These are phyloP conservation scores for Euthynnus affinis DNA, from an alignment of 2,797 vertebrate species.

Conservation along the genomic window DNA sequence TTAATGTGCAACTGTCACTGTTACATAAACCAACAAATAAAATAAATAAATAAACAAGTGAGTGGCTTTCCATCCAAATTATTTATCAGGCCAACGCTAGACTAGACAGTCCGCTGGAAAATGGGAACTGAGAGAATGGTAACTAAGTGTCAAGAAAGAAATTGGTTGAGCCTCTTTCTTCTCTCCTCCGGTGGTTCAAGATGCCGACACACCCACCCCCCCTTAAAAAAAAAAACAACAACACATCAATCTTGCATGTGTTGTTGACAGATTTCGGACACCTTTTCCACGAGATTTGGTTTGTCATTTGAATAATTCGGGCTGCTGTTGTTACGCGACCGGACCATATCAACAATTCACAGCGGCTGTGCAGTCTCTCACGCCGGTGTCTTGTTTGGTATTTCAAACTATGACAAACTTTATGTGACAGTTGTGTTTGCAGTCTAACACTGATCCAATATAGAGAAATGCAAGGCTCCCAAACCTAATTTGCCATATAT, in stretches of 20 bases:
- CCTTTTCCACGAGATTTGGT: slow-evolving; percentile 46
- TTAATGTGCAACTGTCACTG: too few species aligned
- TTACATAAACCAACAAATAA: too few species aligned
- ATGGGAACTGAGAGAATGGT: slow-evolving; percentile 40
- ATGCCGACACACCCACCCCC: neutral
- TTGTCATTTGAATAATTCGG: slow-evolving; percentile 71
- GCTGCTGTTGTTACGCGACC: slow-evolving; percentile 31
- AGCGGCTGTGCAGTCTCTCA: slow-evolving; percentile 20
- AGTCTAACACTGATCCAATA: slow-evolving; percentile 45
- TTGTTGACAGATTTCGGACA: slow-evolving; percentile 50
- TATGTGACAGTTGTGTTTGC: slow-evolving; percentile 59
- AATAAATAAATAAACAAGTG: neutral
- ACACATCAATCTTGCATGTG: slow-evolving; percentile 57
- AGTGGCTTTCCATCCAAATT: slow-evolving; percentile 51
- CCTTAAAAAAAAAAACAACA: slow-evolving; percentile 11
- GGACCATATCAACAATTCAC: slow-evolving; percentile 61
- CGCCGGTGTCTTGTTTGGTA: slow-evolving; percentile 13
- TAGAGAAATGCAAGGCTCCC: slow-evolving; percentile 6
- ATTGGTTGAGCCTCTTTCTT: slow-evolving; percentile 8
- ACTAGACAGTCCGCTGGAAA: slow-evolving; percentile 33
- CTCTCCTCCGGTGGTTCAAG: slow-evolving; percentile 20
- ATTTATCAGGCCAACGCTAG: slow-evolving; percentile 44
- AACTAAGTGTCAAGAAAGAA: slow-evolving; percentile 48
- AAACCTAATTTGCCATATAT: slow-evolving; percentile 36
- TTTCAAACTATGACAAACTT: slow-evolving; percentile 59